These are phyloP conservation scores for Tetraodon nigroviridis DNA, from an alignment of 2,113 vertebrate genomes.

Conservation along the genomic window DNA sequence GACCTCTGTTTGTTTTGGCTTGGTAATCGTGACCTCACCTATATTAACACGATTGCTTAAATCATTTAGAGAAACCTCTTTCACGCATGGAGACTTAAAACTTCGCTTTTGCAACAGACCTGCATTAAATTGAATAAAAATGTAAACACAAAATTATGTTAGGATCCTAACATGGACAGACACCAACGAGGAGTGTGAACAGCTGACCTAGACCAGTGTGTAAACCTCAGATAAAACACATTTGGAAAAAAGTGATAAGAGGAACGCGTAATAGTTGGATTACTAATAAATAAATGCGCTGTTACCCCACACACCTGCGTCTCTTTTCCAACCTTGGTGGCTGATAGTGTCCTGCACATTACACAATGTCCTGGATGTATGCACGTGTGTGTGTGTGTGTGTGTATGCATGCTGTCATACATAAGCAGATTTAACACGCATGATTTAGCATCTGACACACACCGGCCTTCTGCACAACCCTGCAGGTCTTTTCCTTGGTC, in stretches of 20 bases:
- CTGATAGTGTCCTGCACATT: slow-evolving; percentile 16
- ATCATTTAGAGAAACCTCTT: too few species aligned
- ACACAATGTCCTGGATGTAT: slow-evolving; percentile 22
- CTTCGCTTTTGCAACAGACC: too few species aligned
- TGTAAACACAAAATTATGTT: too few species aligned
- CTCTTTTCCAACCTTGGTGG: background rate
- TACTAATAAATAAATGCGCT: slow-evolving; percentile 1
- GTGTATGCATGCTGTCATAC: background rate
- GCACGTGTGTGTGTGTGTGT: background rate
- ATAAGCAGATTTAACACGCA: slow-evolving; percentile 27
- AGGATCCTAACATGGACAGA: too few species aligned
- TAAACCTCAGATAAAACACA: slow-evolving; percentile 10
- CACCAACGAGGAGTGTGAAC: background rate
- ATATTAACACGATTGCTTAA: too few species aligned
- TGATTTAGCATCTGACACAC: slow-evolving; percentile 18
- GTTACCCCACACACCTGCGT: slow-evolving; percentile 5
- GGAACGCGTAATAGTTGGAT: background rate
- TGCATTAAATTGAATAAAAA: too few species aligned
- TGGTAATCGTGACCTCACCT: slow-evolving; percentile 1
- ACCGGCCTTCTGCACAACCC: slow-evolving; percentile 14
- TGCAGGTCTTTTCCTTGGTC: slow-evolving; percentile 8
- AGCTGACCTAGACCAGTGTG: background rate
- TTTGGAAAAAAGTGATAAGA: background rate
- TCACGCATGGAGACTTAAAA: too few species aligned
- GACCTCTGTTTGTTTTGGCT: slow-evolving; percentile 32